These are phyloP conservation scores for Trissoscelio sp. DNA, from an alignment of 2,888 invertebrate genomes.

Conservation along the genomic window DNA sequence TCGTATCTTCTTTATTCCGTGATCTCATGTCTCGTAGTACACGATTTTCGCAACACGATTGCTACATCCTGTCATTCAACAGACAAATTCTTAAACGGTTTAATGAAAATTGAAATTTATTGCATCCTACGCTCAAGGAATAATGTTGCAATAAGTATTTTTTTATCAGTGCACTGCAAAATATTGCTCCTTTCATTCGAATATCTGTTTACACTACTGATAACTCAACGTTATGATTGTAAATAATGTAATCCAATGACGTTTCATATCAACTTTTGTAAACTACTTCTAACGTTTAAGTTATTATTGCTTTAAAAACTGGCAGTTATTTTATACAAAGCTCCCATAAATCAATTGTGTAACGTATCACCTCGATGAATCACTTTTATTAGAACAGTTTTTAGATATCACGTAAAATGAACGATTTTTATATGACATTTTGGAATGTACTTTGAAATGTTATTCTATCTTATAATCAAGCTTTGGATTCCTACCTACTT, in stretches of 20 bases:
- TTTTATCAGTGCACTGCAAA: too few species aligned
- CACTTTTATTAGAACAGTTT: slow-evolving; percentile 50
- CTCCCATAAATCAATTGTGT: slow-evolving; percentile 39
- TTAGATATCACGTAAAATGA: slow-evolving; percentile 27
- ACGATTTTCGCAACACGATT: not conserved
- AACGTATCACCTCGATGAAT: slow-evolving; percentile 34
- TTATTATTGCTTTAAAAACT: slow-evolving; percentile 28
- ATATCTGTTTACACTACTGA: too few species aligned
- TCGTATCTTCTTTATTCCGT: slow-evolving; percentile 18
- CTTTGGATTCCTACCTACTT: too few species aligned
- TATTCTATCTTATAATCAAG: slow-evolving; percentile 2
- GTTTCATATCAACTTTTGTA: slow-evolving; percentile 8
- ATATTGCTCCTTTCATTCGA: too few species aligned
- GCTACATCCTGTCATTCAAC: not conserved
- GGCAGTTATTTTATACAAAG: slow-evolving; percentile 42
- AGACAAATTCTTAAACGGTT: slow-evolving; percentile 13
- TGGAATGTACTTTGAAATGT: slow-evolving; percentile 13
- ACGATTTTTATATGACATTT: slow-evolving; percentile 38
- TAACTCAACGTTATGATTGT: slow-evolving; percentile 15
- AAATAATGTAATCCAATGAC: slow-evolving; percentile 19
- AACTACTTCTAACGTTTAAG: slow-evolving; percentile 27
- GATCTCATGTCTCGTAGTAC: not conserved
- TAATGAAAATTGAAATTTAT: not conserved
- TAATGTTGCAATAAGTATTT: too few species aligned
- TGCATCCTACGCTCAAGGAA: too few species aligned